Percentiles rank a stretch among this genome's conserved stretches.
Evolutionary conservation across 2,797 vertebrate genomes (phyloP).

Genomic region (Anguilla obscura): DNA sequence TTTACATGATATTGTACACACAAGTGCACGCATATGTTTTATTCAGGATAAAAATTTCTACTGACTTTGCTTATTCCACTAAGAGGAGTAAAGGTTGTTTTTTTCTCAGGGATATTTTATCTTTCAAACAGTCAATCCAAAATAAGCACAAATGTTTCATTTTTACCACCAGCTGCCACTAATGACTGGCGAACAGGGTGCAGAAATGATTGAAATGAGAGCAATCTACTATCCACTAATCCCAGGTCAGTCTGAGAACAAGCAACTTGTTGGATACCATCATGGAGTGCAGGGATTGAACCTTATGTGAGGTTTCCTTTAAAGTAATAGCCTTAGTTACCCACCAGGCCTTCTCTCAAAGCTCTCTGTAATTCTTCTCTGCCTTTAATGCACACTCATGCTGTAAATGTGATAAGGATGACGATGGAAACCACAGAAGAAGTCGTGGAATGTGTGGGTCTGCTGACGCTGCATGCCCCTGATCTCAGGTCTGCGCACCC

Average conservation of each 20-base stretch:
- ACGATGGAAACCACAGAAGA: background rate
- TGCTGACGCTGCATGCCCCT: background rate
- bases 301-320: background rate
- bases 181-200: background rate
- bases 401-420: constrained; percentile 30
- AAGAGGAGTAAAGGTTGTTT: background rate
- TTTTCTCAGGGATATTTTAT: background rate
- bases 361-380: constrained; percentile 24
- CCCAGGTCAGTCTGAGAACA: background rate
- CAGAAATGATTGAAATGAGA: background rate
- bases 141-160: background rate
- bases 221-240: background rate
- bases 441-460: constrained; percentile 48
- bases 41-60: background rate
- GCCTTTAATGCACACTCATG: constrained; percentile 32
- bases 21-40: background rate
- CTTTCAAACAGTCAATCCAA: background rate
- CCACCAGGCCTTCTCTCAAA: constrained; percentile 13
- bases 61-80: background rate
- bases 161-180: background rate
- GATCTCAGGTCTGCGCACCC: constrained; percentile 36
- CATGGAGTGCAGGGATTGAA: background rate
- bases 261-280: background rate
- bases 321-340: background rate
- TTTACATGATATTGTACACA: constrained; percentile 28